These are phyloP conservation scores for Dryadula phaetusa DNA, from an alignment of 2,888 invertebrate genomes.

Conservation along the genomic window DNA sequence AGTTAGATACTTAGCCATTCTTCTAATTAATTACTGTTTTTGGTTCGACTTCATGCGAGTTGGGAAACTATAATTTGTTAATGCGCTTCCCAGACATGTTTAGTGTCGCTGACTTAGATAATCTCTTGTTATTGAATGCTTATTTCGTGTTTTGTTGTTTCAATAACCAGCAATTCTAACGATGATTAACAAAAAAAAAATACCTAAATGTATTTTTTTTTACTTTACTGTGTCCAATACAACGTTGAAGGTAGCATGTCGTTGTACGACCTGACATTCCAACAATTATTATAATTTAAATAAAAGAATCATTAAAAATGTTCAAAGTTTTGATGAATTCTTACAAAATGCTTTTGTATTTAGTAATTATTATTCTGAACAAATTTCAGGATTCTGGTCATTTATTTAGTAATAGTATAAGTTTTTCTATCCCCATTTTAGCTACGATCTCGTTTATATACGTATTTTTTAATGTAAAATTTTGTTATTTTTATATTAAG, in stretches of 20 bases:
- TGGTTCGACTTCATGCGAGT: slow-evolving; percentile 72
- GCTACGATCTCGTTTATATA: slow-evolving; percentile 76
- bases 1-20: slow-evolving; percentile 82
- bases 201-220: neutral
- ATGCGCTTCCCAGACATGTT: slow-evolving; percentile 35
- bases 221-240: neutral
- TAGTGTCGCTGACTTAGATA: slow-evolving; percentile 24
- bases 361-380: slow-evolving; percentile 28
- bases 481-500: slow-evolving; percentile 55
- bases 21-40: slow-evolving; percentile 77
- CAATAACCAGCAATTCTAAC: slow-evolving; percentile 1
- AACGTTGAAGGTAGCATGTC: neutral
- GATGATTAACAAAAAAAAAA: neutral
- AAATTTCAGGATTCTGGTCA: slow-evolving; percentile 38
- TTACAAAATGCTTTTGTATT: slow-evolving; percentile 5
- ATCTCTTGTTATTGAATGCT: slow-evolving; percentile 22
- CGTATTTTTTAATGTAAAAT: slow-evolving; percentile 74
- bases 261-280: neutral
- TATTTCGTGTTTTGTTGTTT: slow-evolving; percentile 3
- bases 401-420: slow-evolving; percentile 18
- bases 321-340: neutral
- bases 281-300: neutral
- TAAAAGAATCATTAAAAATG: slow-evolving; percentile 4
- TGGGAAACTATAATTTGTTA: slow-evolving; percentile 42
- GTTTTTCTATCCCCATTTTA: slow-evolving; percentile 55